Conservation (phyloP, 2,888 invertebrate genomes). For the Trissolcus japonicus region DNA sequence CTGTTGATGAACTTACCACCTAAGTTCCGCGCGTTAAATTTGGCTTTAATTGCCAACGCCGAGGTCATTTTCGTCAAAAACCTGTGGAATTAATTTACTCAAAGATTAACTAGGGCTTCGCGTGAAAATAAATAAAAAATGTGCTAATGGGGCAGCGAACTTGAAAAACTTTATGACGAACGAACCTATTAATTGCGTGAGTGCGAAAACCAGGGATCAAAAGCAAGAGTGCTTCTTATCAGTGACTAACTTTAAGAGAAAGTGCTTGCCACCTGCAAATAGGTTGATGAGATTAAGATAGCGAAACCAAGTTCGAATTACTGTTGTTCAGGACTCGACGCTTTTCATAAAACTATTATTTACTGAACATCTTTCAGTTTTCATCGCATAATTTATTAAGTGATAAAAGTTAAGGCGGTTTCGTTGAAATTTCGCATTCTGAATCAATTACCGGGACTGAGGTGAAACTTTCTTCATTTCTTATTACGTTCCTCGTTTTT, state of each 20-base stretch:
- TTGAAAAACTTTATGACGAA: constrained; percentile 27
- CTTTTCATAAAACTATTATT: constrained; percentile 63
- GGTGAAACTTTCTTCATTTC: no score
- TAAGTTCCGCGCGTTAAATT: constrained; percentile 20
- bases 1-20: constrained; percentile 32
- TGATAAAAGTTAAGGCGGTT: neutral
- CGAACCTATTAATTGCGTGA: constrained; percentile 44
- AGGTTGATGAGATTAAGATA: constrained; percentile 44
- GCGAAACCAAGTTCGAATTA: constrained; percentile 62
- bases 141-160: constrained; percentile 31
- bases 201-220: constrained; percentile 43
- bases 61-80: constrained; percentile 14
- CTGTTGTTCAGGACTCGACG: constrained; percentile 60
- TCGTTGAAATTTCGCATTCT: constrained; percentile 9
- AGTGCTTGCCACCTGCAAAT: constrained; percentile 45
- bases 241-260: constrained; percentile 35
- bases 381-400: constrained; percentile 15
- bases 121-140: constrained; percentile 31
- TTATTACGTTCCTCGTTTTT: no score
- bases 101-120: neutral
- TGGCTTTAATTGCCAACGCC: constrained; percentile 20
- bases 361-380: constrained; percentile 31
- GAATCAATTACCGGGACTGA: neutral
- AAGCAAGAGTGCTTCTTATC: constrained; percentile 46
- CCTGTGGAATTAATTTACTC: neutral